Percentiles rank a stretch among this genome's conserved stretches.
Evolutionary conservation across 2,113 vertebrate genomes (phyloP).

Genomic region (Corynorhinus townsendii): DNA sequence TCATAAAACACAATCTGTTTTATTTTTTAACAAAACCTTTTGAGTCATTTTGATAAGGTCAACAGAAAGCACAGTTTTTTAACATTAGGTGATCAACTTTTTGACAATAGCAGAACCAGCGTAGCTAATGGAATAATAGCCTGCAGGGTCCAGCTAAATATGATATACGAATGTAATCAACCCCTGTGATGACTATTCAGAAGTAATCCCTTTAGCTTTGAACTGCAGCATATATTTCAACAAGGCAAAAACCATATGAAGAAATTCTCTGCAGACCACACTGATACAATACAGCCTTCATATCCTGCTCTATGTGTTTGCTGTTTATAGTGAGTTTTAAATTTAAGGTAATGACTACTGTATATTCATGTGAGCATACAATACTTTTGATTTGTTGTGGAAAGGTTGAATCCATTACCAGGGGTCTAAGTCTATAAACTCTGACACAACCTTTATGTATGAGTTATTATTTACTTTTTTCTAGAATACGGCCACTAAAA

Average conservation of each 20-base stretch:
- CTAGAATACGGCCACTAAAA: conserved; percentile 76
- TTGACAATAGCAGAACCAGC: conserved; percentile 84
- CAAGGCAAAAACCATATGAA: conserved; percentile 81
- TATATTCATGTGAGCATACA: conserved; percentile 85
- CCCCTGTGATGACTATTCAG: conserved; percentile 91
- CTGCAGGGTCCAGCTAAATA: conserved; percentile 89
- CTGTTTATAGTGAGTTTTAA: conserved; percentile 81
- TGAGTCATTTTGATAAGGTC: conserved; percentile 87
- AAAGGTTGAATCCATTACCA: conserved; percentile 82
- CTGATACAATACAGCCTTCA: conserved; percentile 84
- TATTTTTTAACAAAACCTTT: conserved; percentile 76
- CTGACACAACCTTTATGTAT: conserved; percentile 80
- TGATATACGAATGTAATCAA: conserved; percentile 94
- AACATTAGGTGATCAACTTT: conserved; percentile 87
- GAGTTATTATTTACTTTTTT: conserved; percentile 79
- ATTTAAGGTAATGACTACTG: conserved; percentile 86
- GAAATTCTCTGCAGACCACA: conserved; percentile 86
- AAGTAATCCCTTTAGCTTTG: conserved; percentile 90
- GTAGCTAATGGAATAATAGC: conserved; percentile 92
- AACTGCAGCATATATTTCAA: conserved; percentile 87
- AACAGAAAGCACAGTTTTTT: conserved; percentile 83
- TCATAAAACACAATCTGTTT: conserved; percentile 52
- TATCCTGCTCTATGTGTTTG: conserved; percentile 74
- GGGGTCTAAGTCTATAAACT: conserved; percentile 84
- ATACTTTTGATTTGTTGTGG: conserved; percentile 86